These are phyloP conservation scores for Pseudomyrmex dendroicus DNA, from an alignment of 1,140 invertebrate species.

Conservation along the genomic window DNA sequence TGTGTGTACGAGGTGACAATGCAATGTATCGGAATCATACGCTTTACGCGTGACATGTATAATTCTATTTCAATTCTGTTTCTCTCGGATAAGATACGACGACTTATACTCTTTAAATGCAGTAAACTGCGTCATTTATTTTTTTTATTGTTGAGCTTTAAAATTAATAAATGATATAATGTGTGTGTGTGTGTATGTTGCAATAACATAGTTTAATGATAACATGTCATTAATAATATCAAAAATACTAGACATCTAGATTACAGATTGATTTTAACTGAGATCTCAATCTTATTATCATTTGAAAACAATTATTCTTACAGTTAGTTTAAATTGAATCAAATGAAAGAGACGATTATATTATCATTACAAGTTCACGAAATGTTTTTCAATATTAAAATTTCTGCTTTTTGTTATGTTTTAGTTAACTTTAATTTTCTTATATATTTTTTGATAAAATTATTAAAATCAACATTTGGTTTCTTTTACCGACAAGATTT, in stretches of 20 bases:
- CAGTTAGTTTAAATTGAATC: neutral
- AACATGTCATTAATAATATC: neutral
- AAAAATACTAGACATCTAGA: neutral
- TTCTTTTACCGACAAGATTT: neutral
- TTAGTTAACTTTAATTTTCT: slow-evolving; percentile 3
- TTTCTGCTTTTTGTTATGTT: neutral
- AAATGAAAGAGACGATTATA: neutral
- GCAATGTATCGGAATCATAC: slow-evolving; percentile 10
- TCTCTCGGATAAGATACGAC: neutral
- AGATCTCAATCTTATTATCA: too few relatives aligned
- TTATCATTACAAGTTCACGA: neutral
- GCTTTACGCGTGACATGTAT: neutral
- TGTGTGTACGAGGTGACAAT: slow-evolving; percentile 10
- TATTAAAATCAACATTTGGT: neutral
- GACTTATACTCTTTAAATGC: slow-evolving; percentile 14
- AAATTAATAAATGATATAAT: neutral
- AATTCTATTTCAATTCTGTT: neutral
- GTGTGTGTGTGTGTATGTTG: too few relatives aligned
- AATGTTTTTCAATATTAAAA: neutral
- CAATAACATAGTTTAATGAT: too few relatives aligned
- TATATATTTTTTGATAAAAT: neutral
- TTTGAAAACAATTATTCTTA: too few relatives aligned
- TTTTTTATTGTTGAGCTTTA: neutral
- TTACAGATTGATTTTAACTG: slow-evolving; percentile 1
- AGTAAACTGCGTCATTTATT: neutral